phyloP scores from a whole-genome alignment of 1,140 invertebrate genomes.

The Octopus bimaculoides region DNA sequence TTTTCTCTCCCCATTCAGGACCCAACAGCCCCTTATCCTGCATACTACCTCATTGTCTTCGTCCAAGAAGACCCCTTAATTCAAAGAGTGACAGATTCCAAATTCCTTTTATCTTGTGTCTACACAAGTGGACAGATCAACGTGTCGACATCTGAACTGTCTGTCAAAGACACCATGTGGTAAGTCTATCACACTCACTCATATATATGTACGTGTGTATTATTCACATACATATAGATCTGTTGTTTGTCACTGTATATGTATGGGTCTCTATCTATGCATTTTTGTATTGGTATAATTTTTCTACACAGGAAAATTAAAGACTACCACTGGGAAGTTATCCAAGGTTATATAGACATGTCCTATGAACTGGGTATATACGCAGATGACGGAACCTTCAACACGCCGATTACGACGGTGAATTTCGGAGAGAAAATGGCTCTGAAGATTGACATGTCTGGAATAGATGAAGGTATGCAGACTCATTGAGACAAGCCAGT shows the following conservation, averaged over 20 bases:
- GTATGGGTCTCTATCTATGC: neutral
- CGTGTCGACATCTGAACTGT: neutral
- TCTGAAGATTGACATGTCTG: neutral
- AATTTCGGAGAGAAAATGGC: slow-evolving; percentile 1
- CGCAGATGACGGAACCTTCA: neutral
- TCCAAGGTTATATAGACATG: slow-evolving; percentile 13
- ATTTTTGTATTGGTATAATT: neutral
- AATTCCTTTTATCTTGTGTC: slow-evolving; percentile 5
- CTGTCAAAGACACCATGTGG: neutral
- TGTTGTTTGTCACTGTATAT: neutral
- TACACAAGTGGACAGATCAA: slow-evolving; percentile 2
- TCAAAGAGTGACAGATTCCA: neutral
- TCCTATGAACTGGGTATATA: slow-evolving; percentile 1
- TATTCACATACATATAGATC: neutral
- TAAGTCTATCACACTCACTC: neutral
- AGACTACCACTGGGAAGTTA: slow-evolving; percentile 9
- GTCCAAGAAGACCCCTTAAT: neutral
- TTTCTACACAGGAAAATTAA: slow-evolving; percentile 1
- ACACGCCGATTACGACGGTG: neutral
- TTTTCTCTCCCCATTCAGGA: neutral
- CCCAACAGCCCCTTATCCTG: neutral
- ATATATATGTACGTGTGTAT: too few relatives aligned
- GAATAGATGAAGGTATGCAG: neutral
- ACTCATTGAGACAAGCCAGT: neutral
- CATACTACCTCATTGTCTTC: neutral